Percentiles rank a stretch among this genome's conserved stretches.
Conservation (phyloP, 2,113 vertebrate species). For the Larimichthys polyactis region DNA sequence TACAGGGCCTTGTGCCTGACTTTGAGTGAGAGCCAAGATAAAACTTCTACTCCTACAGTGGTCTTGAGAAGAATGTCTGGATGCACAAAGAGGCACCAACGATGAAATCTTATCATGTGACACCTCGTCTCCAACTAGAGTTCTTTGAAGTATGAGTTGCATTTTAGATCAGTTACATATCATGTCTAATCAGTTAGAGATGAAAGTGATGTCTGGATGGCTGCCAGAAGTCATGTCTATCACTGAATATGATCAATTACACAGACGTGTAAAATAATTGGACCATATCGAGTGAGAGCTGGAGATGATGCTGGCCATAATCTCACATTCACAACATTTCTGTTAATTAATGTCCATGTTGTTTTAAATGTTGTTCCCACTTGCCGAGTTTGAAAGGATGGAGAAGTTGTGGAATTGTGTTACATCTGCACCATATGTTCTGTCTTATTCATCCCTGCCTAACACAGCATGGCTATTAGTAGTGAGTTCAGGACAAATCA, state of each 20-base stretch:
- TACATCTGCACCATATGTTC: constrained; percentile 15
- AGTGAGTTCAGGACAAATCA: constrained; percentile 45
- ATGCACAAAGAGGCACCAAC: constrained; percentile 35
- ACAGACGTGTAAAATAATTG: neutral
- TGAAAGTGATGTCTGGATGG: constrained; percentile 25
- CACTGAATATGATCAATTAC: constrained; percentile 14
- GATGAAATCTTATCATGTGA: constrained; percentile 51
- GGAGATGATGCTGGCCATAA: neutral
- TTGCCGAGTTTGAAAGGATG: neutral
- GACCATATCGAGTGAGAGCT: constrained; percentile 11
- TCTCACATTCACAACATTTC: neutral
- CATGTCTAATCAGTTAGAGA: constrained; percentile 35
- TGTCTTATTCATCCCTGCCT: constrained; percentile 16
- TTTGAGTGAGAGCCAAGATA: constrained; percentile 49
- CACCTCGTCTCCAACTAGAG: constrained; percentile 21
- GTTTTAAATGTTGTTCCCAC: constrained; percentile 4
- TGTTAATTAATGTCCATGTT: neutral
- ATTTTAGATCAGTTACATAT: constrained; percentile 50
- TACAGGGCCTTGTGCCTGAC: constrained; percentile 41
- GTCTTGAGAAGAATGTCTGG: constrained; percentile 35
- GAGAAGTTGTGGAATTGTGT: constrained; percentile 1
- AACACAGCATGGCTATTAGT: constrained; percentile 38
- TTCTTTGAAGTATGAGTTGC: constrained; percentile 36
- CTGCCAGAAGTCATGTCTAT: constrained; percentile 14
- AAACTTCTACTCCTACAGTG: constrained; percentile 38